Base-by-base conservation (phyloP, 2,888 invertebrate species). In the Temnothorax ravouxi region DNA sequence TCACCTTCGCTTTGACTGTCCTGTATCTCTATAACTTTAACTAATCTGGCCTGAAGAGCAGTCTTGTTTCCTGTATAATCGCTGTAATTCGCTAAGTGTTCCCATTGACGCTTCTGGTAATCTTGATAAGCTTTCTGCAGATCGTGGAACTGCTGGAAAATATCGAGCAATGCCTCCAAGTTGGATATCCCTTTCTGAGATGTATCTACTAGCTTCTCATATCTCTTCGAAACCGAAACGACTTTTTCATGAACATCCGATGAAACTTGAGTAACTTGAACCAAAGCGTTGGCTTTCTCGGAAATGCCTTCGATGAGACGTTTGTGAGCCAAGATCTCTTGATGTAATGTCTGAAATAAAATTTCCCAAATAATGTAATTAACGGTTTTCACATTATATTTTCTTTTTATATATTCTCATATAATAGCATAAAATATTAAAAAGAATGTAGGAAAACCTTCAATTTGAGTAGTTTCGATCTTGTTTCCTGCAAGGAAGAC, bases 291-390 rank as follows among this genome's bases (percentile, higher is more conserved):
- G 0, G 98, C 98, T 94, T 99, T 99, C 92, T 99, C 99, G 9
- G 97, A 97, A 1, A 99, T 97, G 6, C 97, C 97, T 95, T 99
- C 99, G 61, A 99, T 97, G 6, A 99, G 97, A 89, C 98, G 96
- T 94, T 99, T 99, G 93, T 99, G 98, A 0, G 98, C 97, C 83
- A 97, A 95, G 38, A 99, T 98, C 95, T 99, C 99, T 95, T 99
- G 99, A 77, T 98, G 96, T 67, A 97, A 96, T 0, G 98, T 97
- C 96, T 96, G 91, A 34, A 89, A 86, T 0, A 61, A 79, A 66
- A 34, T 56, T 69, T 72, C 66, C 15, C n/a, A 76, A 9, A 21
- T 47, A 38, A 77, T 25, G 4, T 34, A 21, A 50, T 50, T 47
- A 75, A 29, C 4, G 1, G 0, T 47, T 18, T 25, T 29, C 34